These are phyloP conservation scores for Aurelia aurita complex sp. Pacific DNA, from an alignment of 30 jellyfish, hydroid and myxozoan species.

Conservation along the genomic window DNA sequence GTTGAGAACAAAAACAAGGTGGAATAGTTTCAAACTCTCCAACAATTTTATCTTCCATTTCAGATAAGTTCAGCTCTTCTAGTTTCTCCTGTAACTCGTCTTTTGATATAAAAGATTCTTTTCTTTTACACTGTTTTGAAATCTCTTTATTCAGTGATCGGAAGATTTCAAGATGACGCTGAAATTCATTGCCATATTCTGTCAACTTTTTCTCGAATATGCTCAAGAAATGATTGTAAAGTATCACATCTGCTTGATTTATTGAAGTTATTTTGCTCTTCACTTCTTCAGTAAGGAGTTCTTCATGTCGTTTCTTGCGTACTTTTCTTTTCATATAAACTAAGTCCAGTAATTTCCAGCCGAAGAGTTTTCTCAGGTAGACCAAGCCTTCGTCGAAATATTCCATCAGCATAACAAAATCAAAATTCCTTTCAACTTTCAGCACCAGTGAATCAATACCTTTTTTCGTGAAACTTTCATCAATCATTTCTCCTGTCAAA, in stretches of 20 bases:
- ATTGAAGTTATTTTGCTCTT: constrained; percentile 25
- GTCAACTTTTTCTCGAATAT: constrained; percentile 22
- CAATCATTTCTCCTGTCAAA: constrained; percentile 35
- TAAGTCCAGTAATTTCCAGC: constrained; percentile 74
- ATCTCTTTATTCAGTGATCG: constrained; percentile 38
- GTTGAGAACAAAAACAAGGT: constrained; percentile 67
- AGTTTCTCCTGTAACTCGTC: constrained; percentile 7
- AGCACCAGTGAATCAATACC: constrained; percentile 26
- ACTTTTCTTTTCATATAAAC: constrained; percentile 63
- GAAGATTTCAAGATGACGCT: constrained; percentile 59
- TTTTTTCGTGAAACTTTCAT: constrained; percentile 8
- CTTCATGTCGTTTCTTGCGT: constrained; percentile 32
- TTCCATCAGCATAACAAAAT: constrained; percentile 74
- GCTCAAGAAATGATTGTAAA: constrained; percentile 61
- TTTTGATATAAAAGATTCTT: neutral
- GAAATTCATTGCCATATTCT: constrained; percentile 39
- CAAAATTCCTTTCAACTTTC: constrained; percentile 61
- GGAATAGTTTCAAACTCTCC: constrained; percentile 37
- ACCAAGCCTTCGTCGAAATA: constrained; percentile 79
- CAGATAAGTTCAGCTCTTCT: constrained; percentile 20
- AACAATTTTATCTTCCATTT: constrained; percentile 2
- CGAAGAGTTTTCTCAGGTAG: constrained; percentile 44
- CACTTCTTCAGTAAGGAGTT: constrained; percentile 49
- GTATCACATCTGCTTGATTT: constrained; percentile 51
- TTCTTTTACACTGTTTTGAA: constrained; percentile 16